Evolutionary conservation across 2,113 vertebrate genomes (phyloP).

Genomic region (Coturnix japonica): DNA sequence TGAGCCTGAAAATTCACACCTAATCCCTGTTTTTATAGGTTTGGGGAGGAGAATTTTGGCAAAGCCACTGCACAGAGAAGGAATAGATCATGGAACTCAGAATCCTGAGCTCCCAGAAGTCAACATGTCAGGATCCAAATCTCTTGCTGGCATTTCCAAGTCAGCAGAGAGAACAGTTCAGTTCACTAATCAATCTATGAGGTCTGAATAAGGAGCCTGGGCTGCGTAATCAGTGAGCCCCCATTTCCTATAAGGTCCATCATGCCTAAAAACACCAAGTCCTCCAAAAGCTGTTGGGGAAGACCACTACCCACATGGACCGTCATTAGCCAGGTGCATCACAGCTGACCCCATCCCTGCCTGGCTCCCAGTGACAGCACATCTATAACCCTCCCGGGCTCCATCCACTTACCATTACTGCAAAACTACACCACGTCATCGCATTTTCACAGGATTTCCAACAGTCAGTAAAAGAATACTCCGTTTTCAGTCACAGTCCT

Average conservation of each 20-base stretch:
- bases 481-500: not conserved
- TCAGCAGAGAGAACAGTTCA: not conserved
- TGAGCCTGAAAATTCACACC: not conserved
- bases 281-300: not conserved
- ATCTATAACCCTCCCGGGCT: conserved; percentile 14
- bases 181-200: rapidly evolving
- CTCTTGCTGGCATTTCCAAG: not conserved
- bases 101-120: not conserved
- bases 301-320: not conserved
- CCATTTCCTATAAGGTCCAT: rapidly evolving
- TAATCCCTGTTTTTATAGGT: not conserved
- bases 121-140: not conserved
- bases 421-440: not conserved
- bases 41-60: not conserved
- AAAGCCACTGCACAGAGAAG: not conserved
- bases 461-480: not conserved
- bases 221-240: rapidly evolving
- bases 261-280: not conserved
- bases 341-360: not conserved
- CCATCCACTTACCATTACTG: not conserved
- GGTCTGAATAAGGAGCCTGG: not conserved
- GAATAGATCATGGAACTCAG: not conserved
- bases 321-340: not conserved
- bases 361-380: not conserved
- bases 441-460: conserved; percentile 37